phyloP scores from a whole-genome alignment of 1,140 invertebrate species.

The Aphelenchoides fujianensis region DNA sequence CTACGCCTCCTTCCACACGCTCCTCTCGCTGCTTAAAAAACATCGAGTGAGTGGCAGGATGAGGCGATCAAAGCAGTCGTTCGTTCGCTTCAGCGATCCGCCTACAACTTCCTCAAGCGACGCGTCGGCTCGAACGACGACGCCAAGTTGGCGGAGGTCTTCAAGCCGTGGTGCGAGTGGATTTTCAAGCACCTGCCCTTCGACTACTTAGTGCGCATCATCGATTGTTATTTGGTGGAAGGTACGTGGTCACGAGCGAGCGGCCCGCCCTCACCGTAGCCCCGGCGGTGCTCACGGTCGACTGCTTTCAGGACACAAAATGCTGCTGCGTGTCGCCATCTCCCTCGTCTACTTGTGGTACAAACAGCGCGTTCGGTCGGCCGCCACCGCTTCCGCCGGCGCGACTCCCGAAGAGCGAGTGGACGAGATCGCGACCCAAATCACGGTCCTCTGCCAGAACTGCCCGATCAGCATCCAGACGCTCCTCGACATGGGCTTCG shows the following conservation, averaged over 20 bases:
- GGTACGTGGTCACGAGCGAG: constrained; percentile 65
- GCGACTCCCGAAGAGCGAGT: constrained; percentile 37
- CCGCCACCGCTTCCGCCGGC: constrained; percentile 1
- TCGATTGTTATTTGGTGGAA: constrained; percentile 95
- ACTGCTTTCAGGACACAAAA: constrained; percentile 61
- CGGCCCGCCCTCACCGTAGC: neutral
- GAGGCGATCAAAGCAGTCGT: neutral
- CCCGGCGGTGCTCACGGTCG: neutral
- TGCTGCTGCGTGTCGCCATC: constrained; percentile 52
- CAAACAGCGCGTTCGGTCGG: constrained; percentile 40
- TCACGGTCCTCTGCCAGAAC: constrained; percentile 26
- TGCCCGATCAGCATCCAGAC: constrained; percentile 52
- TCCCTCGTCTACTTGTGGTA: constrained; percentile 59
- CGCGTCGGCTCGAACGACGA: constrained; percentile 45
- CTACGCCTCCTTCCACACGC: constrained; percentile 43
- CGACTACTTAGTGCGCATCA: constrained; percentile 83
- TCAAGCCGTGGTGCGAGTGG: constrained; percentile 89
- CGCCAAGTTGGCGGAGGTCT: constrained; percentile 57
- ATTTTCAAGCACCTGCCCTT: constrained; percentile 87
- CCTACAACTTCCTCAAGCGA: constrained; percentile 48
- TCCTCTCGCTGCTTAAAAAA: constrained; percentile 48
- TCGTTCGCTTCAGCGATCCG: constrained; percentile 26
- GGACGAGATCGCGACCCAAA: constrained; percentile 25
- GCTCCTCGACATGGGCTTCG: constrained; percentile 49
- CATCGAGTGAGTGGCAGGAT: constrained; percentile 18